phyloP scores from a whole-genome alignment of 2,113 vertebrate genomes.

The Aspiorhynchus laticeps region DNA sequence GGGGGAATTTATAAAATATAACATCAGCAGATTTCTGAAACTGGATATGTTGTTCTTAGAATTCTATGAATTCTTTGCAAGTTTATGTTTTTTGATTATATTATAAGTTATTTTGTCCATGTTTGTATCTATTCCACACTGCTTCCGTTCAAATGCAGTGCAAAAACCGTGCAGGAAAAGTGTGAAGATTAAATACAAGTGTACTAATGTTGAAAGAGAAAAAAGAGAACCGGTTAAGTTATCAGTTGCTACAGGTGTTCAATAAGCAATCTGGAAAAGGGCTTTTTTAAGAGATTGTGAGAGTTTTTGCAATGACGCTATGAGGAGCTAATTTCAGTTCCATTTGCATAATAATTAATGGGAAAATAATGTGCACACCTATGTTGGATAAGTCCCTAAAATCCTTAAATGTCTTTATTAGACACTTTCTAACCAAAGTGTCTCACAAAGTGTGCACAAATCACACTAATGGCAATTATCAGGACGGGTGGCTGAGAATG shows the following conservation, averaged over 20 bases:
- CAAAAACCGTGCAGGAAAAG: background rate
- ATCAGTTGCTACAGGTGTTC: background rate
- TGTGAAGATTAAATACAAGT: background rate
- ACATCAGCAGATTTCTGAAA: background rate
- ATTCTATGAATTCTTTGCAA: background rate
- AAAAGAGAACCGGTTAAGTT: background rate
- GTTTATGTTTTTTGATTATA: background rate
- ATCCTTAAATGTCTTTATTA: conserved; percentile 16
- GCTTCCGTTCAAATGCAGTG: background rate
- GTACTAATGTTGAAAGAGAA: background rate
- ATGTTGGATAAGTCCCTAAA: conserved; percentile 5
- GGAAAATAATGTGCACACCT: background rate
- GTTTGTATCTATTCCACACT: background rate
- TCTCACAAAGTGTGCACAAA: conserved; percentile 17
- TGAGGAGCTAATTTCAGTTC: background rate
- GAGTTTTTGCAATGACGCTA: background rate
- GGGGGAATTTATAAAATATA: background rate
- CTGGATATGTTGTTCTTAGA: background rate
- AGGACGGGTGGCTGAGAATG: conserved; percentile 9
- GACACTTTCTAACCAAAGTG: background rate
- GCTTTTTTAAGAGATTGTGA: background rate
- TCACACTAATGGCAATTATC: conserved; percentile 30
- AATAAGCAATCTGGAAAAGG: background rate
- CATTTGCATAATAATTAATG: background rate
- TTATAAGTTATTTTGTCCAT: background rate